phyloP scores from a whole-genome alignment of 2,797 vertebrate genomes.

The Graptemys geographica region DNA sequence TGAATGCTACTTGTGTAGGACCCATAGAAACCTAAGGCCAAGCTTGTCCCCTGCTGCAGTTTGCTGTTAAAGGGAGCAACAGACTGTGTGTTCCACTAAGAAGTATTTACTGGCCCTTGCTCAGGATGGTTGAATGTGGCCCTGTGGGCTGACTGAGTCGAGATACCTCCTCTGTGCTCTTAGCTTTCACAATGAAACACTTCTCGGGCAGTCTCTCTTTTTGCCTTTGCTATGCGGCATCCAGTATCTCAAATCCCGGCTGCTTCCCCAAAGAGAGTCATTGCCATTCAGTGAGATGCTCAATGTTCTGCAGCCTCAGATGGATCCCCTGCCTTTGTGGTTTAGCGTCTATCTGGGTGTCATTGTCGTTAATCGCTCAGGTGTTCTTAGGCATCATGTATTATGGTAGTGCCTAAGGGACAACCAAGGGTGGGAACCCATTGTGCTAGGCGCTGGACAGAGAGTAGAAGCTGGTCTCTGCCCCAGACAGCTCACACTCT shows the following conservation, averaged over 20 bases:
- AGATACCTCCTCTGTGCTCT: accelerated
- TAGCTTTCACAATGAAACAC: accelerated
- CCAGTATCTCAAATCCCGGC: not conserved
- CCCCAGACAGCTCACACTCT: not conserved
- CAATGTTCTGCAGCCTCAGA: not conserved
- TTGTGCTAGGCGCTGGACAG: not conserved
- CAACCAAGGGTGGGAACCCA: too few relatives aligned
- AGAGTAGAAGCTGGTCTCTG: not conserved
- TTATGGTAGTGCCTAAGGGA: too few relatives aligned
- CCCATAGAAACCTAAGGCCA: not conserved
- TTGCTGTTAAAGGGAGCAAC: accelerated
- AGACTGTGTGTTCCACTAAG: not conserved
- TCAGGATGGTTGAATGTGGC: accelerated
- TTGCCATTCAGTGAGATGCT: not conserved
- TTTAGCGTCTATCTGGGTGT: not conserved
- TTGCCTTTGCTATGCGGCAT: not conserved
- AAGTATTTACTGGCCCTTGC: not conserved
- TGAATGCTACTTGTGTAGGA: not conserved
- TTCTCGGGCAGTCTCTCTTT: accelerated
- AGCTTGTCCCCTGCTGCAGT: accelerated
- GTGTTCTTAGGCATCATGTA: not conserved
- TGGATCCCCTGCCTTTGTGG: not conserved
- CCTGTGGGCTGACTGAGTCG: not conserved
- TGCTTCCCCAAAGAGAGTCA: not conserved
- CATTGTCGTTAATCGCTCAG: not conserved